phyloP scores from a whole-genome alignment of 2,797 vertebrate genomes.

The Sardinella longiceps region DNA sequence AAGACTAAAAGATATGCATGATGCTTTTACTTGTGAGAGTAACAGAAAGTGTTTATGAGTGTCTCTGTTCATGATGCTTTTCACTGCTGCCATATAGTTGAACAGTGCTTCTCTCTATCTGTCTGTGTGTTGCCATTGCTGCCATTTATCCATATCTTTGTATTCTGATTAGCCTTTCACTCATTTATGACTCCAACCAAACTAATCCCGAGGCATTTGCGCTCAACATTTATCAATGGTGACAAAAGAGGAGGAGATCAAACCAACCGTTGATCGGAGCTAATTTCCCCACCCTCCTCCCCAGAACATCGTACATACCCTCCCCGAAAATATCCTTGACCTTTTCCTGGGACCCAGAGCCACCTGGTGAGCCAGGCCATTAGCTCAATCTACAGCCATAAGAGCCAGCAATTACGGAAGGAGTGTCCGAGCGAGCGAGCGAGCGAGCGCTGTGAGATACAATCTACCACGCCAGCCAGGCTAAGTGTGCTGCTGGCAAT shows the following conservation, averaged over 20 bases:
- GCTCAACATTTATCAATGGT: neutral
- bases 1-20: no score
- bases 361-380: neutral
- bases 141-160: constrained; percentile 14
- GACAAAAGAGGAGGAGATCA: neutral
- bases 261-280: neutral
- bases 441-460: constrained; percentile 7
- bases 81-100: no score
- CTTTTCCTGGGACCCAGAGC: neutral
- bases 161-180: neutral
- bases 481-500: neutral
- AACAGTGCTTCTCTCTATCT: neutral
- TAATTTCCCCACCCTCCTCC: neutral
- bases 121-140: constrained; percentile 25
- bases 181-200: neutral
- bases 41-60: no score
- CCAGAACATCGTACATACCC: neutral
- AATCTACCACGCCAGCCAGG: neutral
- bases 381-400: neutral
- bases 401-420: neutral
- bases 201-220: neutral
- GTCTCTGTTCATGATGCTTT: no score
- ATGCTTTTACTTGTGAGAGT: no score
- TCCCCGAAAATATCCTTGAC: constrained; percentile 8
- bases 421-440: no score